phyloP scores from a whole-genome alignment of 2,888 invertebrate genomes.

The Stenchaetothrips biformis region DNA sequence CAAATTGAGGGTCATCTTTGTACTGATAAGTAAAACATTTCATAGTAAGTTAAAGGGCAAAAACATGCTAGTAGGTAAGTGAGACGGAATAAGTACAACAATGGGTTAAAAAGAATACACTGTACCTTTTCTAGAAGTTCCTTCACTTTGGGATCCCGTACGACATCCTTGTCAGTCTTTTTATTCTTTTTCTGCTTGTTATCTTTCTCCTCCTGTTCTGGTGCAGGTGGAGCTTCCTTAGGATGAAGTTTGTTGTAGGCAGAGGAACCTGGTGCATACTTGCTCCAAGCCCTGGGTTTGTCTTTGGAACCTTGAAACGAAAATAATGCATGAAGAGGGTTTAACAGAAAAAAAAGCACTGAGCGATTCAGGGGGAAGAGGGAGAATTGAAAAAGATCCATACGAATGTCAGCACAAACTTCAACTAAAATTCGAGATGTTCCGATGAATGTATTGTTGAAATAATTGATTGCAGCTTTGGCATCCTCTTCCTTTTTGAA shows the following conservation, averaged over 20 bases:
- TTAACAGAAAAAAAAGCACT: constrained; percentile 15
- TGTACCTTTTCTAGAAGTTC: constrained; percentile 62
- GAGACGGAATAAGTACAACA: constrained; percentile 24
- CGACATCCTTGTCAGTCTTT: constrained; percentile 42
- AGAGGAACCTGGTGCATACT: constrained; percentile 75
- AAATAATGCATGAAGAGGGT: constrained; percentile 29
- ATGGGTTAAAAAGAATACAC: constrained; percentile 23
- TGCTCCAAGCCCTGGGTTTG: constrained; percentile 91
- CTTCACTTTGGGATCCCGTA: constrained; percentile 52
- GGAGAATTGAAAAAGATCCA: constrained; percentile 4
- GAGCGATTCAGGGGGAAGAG: constrained; percentile 17
- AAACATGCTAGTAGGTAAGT: constrained; percentile 27
- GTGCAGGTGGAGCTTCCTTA: constrained; percentile 40
- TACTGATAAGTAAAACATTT: constrained; percentile 51
- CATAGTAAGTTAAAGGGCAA: not conserved
- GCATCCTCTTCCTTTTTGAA: constrained; percentile 79
- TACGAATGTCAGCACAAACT: constrained; percentile 39
- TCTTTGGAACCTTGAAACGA: constrained; percentile 51
- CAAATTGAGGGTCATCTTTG: constrained; percentile 82
- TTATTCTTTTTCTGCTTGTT: constrained; percentile 38
- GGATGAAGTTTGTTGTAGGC: constrained; percentile 55
- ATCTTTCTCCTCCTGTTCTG: constrained; percentile 42
- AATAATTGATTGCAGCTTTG: constrained; percentile 65
- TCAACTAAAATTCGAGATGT: constrained; percentile 64
- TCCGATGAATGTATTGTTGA: constrained; percentile 79